phyloP scores from a whole-genome alignment of 2,797 vertebrate genomes.

The Graptemys geographica region DNA sequence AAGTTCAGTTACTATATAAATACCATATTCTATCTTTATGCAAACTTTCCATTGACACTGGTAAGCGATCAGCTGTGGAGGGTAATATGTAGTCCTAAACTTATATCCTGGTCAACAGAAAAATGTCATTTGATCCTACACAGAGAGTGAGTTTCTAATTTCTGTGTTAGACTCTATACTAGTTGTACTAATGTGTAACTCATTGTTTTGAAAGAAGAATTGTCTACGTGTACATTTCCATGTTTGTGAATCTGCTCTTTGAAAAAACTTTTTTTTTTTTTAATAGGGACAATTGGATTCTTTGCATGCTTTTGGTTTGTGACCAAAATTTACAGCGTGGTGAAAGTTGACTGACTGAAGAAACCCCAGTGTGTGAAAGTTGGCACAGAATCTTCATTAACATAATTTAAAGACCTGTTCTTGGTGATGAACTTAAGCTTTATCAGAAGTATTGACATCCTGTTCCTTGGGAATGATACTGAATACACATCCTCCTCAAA shows the following conservation, averaged over 20 bases:
- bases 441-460: conserved; percentile 82
- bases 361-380: conserved; percentile 58
- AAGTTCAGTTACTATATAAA: neutral
- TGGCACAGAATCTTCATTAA: conserved; percentile 76
- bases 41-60: neutral
- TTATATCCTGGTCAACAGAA: neutral
- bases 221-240: neutral
- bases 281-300: conserved; percentile 96
- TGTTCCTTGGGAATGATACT: conserved; percentile 75
- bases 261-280: neutral
- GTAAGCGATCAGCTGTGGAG: neutral
- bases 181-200: neutral
- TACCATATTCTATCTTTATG: neutral
- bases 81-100: neutral
- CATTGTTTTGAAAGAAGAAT: neutral
- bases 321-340: conserved; percentile 99
- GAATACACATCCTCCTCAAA: conserved; percentile 63
- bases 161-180: neutral
- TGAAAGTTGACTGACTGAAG: conserved; percentile 97
- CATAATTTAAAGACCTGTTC: conserved; percentile 73
- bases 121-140: neutral
- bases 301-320: conserved; percentile 99
- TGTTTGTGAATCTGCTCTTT: neutral
- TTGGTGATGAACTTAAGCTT: conserved; percentile 78
- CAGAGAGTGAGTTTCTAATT: neutral